Base-by-base conservation (phyloP, 1,140 invertebrate species). In the Ptiloglossa arizonensis region DNA sequence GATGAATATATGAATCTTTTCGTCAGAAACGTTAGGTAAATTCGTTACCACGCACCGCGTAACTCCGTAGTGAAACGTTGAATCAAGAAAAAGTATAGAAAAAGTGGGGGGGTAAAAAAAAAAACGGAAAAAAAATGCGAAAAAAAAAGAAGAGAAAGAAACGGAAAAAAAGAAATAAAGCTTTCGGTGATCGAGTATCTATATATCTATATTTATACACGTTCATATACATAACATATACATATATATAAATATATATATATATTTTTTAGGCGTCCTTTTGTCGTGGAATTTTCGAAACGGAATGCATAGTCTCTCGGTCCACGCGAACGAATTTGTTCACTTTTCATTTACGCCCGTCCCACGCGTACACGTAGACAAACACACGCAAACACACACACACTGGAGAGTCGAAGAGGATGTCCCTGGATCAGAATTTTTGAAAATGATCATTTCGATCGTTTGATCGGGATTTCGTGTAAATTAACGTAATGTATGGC, bases 181-280 rank as follows among this genome's bases (percentile, higher is more conserved):
- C 50, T 79, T 79, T 74, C 66, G 69, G 69, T 66, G 77, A 82
- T 82, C 70, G 70, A 79, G 86, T 87, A 88, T 87, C 80, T 89
- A 86, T 87, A 89, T 88, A 86, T 87, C 32, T 74, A 67, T 66
- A 66, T 59, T 57, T 59, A 74, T 74, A 67, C 44, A 74, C 68
- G 29, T 78, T 64, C 57, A 56, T 78, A 72, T 78, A 72, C 38
- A 78, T 62, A 69, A 56, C 44, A 60, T 66, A 64, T 66, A 44
- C 27, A 73, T 74, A 79, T 57, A 79, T 57, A 79, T 57, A 73
- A 73, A 79, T 8, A 68, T 52, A 57, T 32, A 89, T 87, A 89
- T 87, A 87, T 88, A 87, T 79, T 89, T 88, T 89, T 87, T 86
- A 86, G 87, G 86, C 82, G 80, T 83, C 81, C 81, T 87, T 88